Percentiles rank a stretch among this genome's conserved stretches.
phyloP scores from a whole-genome alignment of 1,140 invertebrate genomes.

The Bathynomus jamesi region DNA sequence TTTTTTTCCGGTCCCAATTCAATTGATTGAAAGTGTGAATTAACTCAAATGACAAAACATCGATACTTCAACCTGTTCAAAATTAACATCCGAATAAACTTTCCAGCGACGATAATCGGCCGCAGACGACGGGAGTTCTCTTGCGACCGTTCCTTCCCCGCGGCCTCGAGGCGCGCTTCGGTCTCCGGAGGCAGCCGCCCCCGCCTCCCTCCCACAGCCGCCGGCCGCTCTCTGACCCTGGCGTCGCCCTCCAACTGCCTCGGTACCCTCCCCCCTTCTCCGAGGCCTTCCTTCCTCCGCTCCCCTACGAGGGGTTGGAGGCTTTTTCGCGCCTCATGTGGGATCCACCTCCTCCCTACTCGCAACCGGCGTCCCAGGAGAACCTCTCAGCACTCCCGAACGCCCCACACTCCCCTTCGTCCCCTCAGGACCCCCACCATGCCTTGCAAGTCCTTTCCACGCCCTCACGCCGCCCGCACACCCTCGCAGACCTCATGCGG shows the following conservation, averaged over 20 bases:
- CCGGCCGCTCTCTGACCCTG: slow-evolving; percentile 37
- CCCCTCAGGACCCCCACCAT: slow-evolving; percentile 37
- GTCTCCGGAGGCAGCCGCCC: slow-evolving; percentile 25
- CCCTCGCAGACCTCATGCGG: slow-evolving; percentile 26
- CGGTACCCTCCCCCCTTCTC: slow-evolving; percentile 50
- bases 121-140: slow-evolving; percentile 27
- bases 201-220: slow-evolving; percentile 46
- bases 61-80: no score
- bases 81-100: no score
- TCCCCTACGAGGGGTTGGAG: slow-evolving; percentile 45
- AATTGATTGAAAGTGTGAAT: no score
- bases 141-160: slow-evolving; percentile 33
- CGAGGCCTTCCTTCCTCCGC: slow-evolving; percentile 44
- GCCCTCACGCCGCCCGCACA: slow-evolving; percentile 24
- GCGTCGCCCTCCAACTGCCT: slow-evolving; percentile 57
- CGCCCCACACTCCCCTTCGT: slow-evolving; percentile 15
- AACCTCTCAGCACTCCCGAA: slow-evolving; percentile 31
- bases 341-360: slow-evolving; percentile 66
- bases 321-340: slow-evolving; percentile 51
- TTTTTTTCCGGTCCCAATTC: no score
- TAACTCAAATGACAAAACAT: no score
- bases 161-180: slow-evolving; percentile 30
- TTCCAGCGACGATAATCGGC: not conserved
- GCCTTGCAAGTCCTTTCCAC: slow-evolving; percentile 16
- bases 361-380: slow-evolving; percentile 49